Conservation (phyloP, 2,113 vertebrate species). For the human (Homo sapiens) region GRCh38 chr11:19975001-19975500, state of each 20-base stretch:
- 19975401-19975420: neutral
- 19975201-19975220: neutral
- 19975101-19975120: constrained; percentile 66
- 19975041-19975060: constrained; percentile 61
- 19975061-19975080: constrained; percentile 60
- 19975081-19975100: constrained; percentile 30
- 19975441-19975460: neutral
- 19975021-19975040: constrained; percentile 46
- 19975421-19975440: neutral
- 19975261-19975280: too few relatives aligned
- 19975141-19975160: constrained; percentile 40
- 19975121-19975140: constrained; percentile 66
- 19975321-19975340: neutral
- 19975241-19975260: neutral
- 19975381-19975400: neutral
- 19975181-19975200: constrained; percentile 50
- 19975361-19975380: constrained; percentile 11
- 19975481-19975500: neutral
- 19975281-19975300: neutral
- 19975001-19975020: constrained; percentile 32
- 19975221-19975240: neutral
- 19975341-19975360: neutral
- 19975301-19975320: neutral
- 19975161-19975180: constrained; percentile 21
- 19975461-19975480: neutral